Base-by-base conservation (phyloP, 1,140 invertebrate species). In the Zaprionus nigranus region DNA sequence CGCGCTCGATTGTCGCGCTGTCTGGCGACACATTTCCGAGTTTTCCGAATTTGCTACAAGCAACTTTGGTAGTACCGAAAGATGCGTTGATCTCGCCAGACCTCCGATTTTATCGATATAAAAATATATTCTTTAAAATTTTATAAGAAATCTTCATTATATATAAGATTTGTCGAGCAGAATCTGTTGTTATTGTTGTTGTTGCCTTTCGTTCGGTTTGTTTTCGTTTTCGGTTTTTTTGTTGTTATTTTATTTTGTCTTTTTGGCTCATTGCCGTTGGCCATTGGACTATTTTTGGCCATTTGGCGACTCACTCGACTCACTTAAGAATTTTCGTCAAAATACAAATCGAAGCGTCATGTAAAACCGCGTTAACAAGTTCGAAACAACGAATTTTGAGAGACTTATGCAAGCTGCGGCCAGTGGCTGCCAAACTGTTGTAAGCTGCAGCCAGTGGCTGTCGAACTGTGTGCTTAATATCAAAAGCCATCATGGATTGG, bases 401-500 rank as follows among this genome's bases (percentile, higher is more conserved):
- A 58, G 54, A 54, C 63, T 90, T 87, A 87, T 78, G 84, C 84
- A 87, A 87, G 74, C 56, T 20, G 51, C 22, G 24, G 20, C n/a
- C 34, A 54, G 43, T 73, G 53, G 17, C 13, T 51, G 24, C 49
- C 28, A 67, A 51, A 74, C 54, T 49, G 6, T 46, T 49, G 28
- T 34, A 49, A 49, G 26, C 53, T 12, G 54, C 43, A 22, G 13
- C 4, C 26, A 46, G 28, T 67, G 30, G 13, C 15, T 43, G 34
- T 53, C 38, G 43, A 36, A 68, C 63, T 62, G 17, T 34, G 46
- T 7, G 20, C 46, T 51, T 4, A 24, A 13, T 49, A 46, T 66
- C 28, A 9, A 17, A 61, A 30, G 36, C 12, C 26, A 54, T 3
- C 13, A 93, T 93, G 92, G 87, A 93, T 93, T 97, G 96, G 96